Conservation (phyloP, 2,797 vertebrate genomes). For the Tachyglossus aculeatus region DNA sequence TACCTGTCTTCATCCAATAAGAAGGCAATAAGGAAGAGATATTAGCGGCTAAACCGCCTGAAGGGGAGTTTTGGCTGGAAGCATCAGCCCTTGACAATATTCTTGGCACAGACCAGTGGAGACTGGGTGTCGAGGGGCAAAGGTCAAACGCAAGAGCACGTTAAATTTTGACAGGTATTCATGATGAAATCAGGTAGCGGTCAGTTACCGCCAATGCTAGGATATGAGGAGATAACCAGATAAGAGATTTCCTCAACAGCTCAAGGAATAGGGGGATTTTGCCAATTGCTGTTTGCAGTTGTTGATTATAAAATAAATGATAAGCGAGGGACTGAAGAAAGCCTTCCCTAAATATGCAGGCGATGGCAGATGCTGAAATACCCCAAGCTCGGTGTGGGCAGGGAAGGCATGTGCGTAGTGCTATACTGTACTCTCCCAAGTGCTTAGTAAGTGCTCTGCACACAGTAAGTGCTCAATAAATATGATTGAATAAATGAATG, state of each 20-base stretch:
- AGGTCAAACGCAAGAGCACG: constrained; percentile 2
- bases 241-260: constrained; percentile 1
- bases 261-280: background rate
- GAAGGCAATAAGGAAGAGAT: constrained; percentile 22
- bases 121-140: background rate
- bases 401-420: too few relatives aligned
- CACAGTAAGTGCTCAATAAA: too few relatives aligned
- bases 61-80: background rate
- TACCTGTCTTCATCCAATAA: constrained; percentile 31
- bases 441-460: too few relatives aligned
- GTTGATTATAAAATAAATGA: too few relatives aligned
- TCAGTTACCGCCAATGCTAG: too few relatives aligned
- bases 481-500: too few relatives aligned
- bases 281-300: background rate
- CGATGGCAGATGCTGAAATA: too few relatives aligned
- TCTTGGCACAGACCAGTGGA: constrained; percentile 11
- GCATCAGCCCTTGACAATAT: constrained; percentile 5
- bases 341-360: too few relatives aligned
- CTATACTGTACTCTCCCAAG: too few relatives aligned
- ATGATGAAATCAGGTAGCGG: background rate
- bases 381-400: too few relatives aligned
- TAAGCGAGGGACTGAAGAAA: too few relatives aligned
- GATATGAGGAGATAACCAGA: background rate
- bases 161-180: constrained; percentile 14
- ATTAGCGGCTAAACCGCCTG: constrained; percentile 27